Conservation (phyloP, 1,140 invertebrate genomes). For the Pachypeltis micranthus region DNA sequence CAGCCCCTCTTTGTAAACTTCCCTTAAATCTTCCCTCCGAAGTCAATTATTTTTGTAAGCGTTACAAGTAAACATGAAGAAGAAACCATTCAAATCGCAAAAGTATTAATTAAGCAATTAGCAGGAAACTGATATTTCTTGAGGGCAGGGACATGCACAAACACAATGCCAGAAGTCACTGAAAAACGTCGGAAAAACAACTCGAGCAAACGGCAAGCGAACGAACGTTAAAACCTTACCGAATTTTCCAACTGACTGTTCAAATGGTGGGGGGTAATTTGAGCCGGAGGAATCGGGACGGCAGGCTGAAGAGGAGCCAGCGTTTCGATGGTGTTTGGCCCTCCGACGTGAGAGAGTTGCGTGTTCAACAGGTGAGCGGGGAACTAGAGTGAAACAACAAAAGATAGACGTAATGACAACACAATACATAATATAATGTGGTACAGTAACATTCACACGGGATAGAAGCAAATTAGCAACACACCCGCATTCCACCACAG, state of each 20-base stretch:
- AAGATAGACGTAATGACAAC: too few species aligned
- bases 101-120: too few species aligned
- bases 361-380: background rate
- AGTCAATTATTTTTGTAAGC: too few species aligned
- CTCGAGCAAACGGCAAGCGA: background rate
- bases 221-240: background rate
- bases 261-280: background rate
- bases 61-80: too few species aligned
- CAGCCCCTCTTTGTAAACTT: too few species aligned
- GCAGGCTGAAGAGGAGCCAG: background rate
- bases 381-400: background rate
- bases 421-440: too few species aligned
- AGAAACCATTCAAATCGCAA: too few species aligned
- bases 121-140: slow-evolving; percentile 15
- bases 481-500: too few species aligned
- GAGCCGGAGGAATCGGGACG: background rate
- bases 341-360: too few species aligned
- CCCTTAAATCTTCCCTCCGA: too few species aligned
- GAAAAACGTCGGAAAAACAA: background rate
- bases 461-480: too few species aligned
- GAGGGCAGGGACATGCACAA: background rate
- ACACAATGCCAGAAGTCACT: background rate
- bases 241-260: slow-evolving; percentile 6
- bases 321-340: background rate
- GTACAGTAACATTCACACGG: too few species aligned